Base-by-base conservation (phyloP, 1,140 invertebrate genomes). In the Atopsyche davidsoni region DNA sequence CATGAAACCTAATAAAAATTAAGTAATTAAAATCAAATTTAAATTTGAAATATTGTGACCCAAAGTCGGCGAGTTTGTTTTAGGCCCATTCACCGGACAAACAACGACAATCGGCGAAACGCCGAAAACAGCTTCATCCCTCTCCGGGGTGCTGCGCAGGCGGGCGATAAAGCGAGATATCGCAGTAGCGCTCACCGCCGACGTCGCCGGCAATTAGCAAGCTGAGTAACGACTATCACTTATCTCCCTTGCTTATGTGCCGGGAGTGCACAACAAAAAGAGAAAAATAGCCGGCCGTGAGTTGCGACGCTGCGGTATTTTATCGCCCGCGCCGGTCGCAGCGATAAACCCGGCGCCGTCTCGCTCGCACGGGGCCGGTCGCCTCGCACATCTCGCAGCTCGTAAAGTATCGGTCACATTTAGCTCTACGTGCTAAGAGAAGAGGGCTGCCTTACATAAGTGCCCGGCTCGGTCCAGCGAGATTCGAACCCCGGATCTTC, bases 351-450 rank as follows among this genome's bases (percentile, higher is more conserved):
- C 41, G 9, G 9, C 18, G 24, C 19, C 32, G 50, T 57, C 55
- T 42, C 50, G 39, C 41, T 48, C 50, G 63, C 58, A 65, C 64
- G 64, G 67, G 64, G 66, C 60, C 64, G 60, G 62, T 59, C 64
- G 64, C 66, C 62, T 60, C 64, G 62, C 22, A n/a, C 34, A 17
- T 45, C 39, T 18, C 18, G 23, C 44, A 64, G 64, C 64, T 73
- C 69, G 69, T 73, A 73, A 73, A 73, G 60, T 67, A 72, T 73
- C 69, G 68, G 67, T 62, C 70, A 72, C 70, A 72, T 67, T 72
- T 70, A 62, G 65, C 67, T 72, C 32, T 70, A 73, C 70, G 70
- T 68, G 69, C 66, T 66, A 36, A 43, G 53, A 48, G 44, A 35
- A 31, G 44, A 21, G 44, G 31, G 60, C 64, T n/a, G n/a, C n/a